Evolutionary conservation across 2,113 vertebrate genomes (phyloP), one percentile per base, ranked within the genome.

Genomic region (Tragelaphus scriptus): DNA sequence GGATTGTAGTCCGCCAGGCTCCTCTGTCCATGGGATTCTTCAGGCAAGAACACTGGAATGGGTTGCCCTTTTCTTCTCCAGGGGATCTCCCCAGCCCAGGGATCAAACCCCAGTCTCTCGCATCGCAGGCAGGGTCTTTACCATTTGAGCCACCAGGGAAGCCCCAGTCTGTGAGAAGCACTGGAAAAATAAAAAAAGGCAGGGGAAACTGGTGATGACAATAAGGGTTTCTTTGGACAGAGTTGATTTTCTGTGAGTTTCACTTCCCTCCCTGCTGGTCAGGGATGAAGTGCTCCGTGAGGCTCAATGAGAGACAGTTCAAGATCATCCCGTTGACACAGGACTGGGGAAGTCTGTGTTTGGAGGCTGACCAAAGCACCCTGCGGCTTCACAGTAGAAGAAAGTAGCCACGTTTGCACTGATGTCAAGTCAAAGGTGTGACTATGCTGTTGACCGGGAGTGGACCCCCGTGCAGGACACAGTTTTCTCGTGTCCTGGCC

Each of bases 51-150:
- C 5, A 44, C 71, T 44, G 36, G 36, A 44, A 2, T 44, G 71
- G 71, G 36, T 3, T 44, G 36, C 68, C n/a, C 4, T 23, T 21
- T 40, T 23, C 68, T 75, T 40, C n/a, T 75, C n/a, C n/a, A 23
- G n/a, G n/a, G 68, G n/a, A 75, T 75, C 68, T 40, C 3, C 68
- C n/a, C 11, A n/a, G 12, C 68, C 4, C 65, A n/a, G 32, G 65
- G 8, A 1, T 68, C 16, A 9, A 71, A 36, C n/a, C 36, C 10
- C 0, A 5, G 36, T 40, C 36, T 75, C 19, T 13, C 5, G 2
- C 68, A 11, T 25, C 40, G 10, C 36, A 75, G 21, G 36, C 68
- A 75, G n/a, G 2, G 0, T 44, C 11, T 44, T 25, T 44, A 26
- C 6, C 23, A 26, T 26, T 12, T 44, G 36, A 77, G 71, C 36